A percentile compares a stretch with the other conserved stretches of the same genome.
phyloP scores from a whole-genome alignment of 2,797 vertebrate species.

The Microctenopoma stevenorrisi region DNA sequence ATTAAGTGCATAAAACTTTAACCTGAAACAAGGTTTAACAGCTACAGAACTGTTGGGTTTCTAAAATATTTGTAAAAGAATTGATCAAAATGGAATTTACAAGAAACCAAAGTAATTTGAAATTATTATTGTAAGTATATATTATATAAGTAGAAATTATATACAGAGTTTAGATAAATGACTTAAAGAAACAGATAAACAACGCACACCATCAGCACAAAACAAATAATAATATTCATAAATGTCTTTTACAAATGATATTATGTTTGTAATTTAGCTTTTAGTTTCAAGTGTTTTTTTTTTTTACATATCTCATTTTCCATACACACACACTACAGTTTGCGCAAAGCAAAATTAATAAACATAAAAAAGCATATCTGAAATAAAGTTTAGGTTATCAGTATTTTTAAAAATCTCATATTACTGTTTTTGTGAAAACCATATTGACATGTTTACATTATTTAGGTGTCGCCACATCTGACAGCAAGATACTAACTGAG shows the following conservation, averaged over 20 bases:
- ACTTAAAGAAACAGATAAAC: neutral
- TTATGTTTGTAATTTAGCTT: slow-evolving; percentile 5
- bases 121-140: neutral
- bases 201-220: neutral
- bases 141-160: neutral
- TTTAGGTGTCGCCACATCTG: neutral
- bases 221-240: neutral
- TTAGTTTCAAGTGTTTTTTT: neutral
- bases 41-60: neutral
- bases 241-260: neutral
- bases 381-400: neutral
- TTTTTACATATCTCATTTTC: neutral
- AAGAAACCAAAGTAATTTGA: neutral
- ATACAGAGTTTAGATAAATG: neutral
- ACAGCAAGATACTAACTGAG: neutral
- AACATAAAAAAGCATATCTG: neutral
- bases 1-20: neutral
- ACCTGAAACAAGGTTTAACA: no score
- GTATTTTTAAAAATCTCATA: neutral
- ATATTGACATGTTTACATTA: neutral
- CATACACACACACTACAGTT: neutral
- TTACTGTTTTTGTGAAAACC: neutral
- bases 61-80: no score
- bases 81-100: neutral
- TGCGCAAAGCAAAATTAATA: neutral